Base-by-base conservation (phyloP, 2,113 vertebrate species). In the Lethenteron camtschaticum region DNA sequence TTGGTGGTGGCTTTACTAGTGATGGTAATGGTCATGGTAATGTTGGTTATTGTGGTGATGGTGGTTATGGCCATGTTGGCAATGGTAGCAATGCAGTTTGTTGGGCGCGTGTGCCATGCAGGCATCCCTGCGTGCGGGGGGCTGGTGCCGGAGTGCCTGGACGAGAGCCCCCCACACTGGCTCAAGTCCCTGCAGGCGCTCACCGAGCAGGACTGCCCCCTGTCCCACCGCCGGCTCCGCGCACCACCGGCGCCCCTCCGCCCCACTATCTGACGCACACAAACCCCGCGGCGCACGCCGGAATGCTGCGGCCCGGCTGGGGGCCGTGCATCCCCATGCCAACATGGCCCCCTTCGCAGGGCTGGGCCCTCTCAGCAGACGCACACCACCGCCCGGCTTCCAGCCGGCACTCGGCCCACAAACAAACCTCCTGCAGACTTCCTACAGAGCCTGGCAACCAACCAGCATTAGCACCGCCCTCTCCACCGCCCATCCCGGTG, bases 121-220 rank as follows among this genome's bases (percentile, higher is more conserved):
- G 63, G 63, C 8, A 66, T 66, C n/a, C 9, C 63, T 66, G n/a
- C 63, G n/a, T 66, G n/a, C 11, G n/a, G 24, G 63, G 63, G 24
- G 24, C 24, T 66, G n/a, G n/a, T 16, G 63, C 63, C n/a, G n/a
- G 24, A 66, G n/a, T 66, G 63, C 82, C 92, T 90, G 81, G 94
- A 96, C 56, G 94, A 99, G 83, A 97, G 92, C 86, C 94, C 92
- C 69, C 94, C 94, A 75, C 94, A 99, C 81, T 99, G 94, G 94
- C 88, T 99, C 78, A 99, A 96, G 80, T 99, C 94, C 78, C 85
- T 99, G 75, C 94, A 99, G 83, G 82, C 94, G 58, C 90, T 99
- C 78, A 99, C 94, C 84, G 94, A 99, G 79, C 84, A 95, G 86
- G 94, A 99, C 68, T 87, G 86, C 78, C 90, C 92, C 57, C 79